Evolutionary conservation across 2,113 vertebrate species (phyloP), one percentile per base, ranked within the genome.

Genomic region (Lampris megalopsis): DNA sequence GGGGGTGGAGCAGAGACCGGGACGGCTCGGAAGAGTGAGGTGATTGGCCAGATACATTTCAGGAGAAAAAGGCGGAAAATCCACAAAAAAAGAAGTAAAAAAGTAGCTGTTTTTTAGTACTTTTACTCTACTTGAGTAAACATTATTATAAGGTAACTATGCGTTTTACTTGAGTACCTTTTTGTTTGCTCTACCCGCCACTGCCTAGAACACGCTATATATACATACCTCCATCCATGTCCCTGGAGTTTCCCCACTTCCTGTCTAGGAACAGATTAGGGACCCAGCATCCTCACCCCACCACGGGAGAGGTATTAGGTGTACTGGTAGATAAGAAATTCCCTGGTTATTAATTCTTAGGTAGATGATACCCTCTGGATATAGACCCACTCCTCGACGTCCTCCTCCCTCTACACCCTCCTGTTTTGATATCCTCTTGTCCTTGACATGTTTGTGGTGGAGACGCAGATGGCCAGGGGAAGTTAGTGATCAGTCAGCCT

Each of bases 401-500:
- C 24, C 24, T 24, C 57, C 49, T 24, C 67, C 36, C 4, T 4
- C 42, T 13, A 1, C 56, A 5, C 41, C 36, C 10, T 13, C 11
- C 2, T 59, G 38, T 77, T 79, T 56, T 40, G 35, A 68, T 66
- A 81, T 80, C 58, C 71, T 72, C 67, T n/a, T 58, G 77, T 82
- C 73, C 76, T 86, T 83, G 77, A 85, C 75, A 82, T 70, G 66
- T 69, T 24, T 24, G 68, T 68, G 47, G 6, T 50, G 56, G 60
- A 63, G 35, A 81, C 54, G 82, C 2, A 0, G 73, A 73, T 45
- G 35, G 75, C 37, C 50, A 37, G 38, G 38, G 68, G 47, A 72
- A 58, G 73, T 77, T 76, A 73, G 74, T 63, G 69, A 75, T 86
- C 80, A 68, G 67, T 90, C 75, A 78, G 70, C 66, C 73, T 66